Evolutionary conservation across 2,797 vertebrate species (phyloP).

Genomic region (Aldrovandia affinis): DNA sequence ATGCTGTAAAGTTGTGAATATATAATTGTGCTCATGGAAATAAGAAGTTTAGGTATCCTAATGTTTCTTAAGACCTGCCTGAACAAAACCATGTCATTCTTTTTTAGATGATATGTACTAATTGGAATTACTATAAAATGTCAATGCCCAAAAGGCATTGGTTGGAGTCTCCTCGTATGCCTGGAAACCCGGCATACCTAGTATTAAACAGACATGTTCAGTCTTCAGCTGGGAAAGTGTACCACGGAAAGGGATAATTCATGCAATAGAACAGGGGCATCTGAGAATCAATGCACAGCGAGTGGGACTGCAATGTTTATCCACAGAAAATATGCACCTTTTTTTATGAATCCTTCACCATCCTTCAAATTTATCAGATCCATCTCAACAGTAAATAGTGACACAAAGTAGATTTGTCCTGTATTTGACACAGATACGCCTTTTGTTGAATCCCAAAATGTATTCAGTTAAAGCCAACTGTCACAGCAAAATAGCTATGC

Average conservation of each 20-base stretch:
- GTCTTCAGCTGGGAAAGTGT: not conserved
- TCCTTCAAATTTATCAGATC: not conserved
- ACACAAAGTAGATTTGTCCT: not conserved
- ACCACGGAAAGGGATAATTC: not conserved
- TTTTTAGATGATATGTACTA: no score
- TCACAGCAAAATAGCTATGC: not conserved
- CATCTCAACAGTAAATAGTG: not conserved
- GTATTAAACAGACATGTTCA: not conserved
- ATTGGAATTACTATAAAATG: no score
- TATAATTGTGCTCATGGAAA: no score
- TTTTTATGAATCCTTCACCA: not conserved
- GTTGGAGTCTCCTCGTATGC: no score
- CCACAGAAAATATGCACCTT: not conserved
- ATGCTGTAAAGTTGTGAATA: no score
- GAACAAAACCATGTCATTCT: no score
- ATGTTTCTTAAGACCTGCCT: no score
- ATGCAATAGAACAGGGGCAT: not conserved
- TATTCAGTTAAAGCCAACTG: not conserved
- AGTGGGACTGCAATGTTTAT: slow-evolving; percentile 10
- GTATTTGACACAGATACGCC: not conserved
- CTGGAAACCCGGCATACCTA: no score
- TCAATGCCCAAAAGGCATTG: no score
- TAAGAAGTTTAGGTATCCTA: no score
- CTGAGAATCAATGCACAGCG: not conserved
- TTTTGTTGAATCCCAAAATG: not conserved